Conservation (phyloP, 2,113 vertebrate genomes). For the Pyrgilauda ruficollis region DNA sequence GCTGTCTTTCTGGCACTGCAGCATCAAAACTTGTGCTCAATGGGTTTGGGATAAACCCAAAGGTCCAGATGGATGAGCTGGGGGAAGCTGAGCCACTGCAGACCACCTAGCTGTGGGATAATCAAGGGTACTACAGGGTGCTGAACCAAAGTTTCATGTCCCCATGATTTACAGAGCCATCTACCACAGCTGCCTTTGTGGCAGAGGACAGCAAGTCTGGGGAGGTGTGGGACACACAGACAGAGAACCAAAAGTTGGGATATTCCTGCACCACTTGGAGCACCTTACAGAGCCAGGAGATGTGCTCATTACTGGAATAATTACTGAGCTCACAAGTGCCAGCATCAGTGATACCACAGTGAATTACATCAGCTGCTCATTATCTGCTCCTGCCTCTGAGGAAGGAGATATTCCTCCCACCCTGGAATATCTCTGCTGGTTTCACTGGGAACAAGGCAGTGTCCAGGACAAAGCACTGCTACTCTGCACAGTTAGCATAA, state of each 20-base stretch:
- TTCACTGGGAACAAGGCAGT: background rate
- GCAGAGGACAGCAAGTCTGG: background rate
- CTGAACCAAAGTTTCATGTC: background rate
- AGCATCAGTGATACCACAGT: background rate
- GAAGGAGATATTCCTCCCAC: background rate
- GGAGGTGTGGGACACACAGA: background rate
- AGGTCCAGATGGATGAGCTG: background rate
- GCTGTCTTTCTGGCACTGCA: background rate
- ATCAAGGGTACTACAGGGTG: background rate
- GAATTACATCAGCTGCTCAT: background rate
- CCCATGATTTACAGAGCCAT: background rate
- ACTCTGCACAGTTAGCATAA: background rate
- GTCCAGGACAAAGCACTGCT: background rate
- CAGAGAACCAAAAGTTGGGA: background rate
- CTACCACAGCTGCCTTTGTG: background rate
- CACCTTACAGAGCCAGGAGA: background rate
- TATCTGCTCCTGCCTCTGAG: background rate
- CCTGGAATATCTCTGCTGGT: background rate
- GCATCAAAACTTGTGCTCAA: accelerated
- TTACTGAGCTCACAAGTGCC: background rate
- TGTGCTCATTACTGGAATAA: background rate
- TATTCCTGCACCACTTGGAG: background rate
- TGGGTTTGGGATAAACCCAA: background rate
- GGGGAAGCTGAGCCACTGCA: background rate
- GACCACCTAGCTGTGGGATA: background rate